phyloP scores from a whole-genome alignment of 2,113 vertebrate genomes.

The Elephas maximus region DNA sequence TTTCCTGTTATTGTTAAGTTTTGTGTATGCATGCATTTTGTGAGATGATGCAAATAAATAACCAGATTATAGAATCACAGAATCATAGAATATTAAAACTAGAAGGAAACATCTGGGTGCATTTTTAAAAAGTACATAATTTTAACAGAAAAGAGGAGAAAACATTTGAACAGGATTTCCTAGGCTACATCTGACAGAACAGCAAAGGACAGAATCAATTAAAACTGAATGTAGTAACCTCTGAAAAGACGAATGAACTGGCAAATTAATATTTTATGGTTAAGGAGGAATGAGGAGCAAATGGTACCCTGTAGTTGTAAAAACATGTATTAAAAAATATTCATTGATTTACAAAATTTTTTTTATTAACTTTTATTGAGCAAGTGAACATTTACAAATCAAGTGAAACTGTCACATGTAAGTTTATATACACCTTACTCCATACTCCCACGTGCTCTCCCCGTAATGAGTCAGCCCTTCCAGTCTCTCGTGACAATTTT shows the following conservation, averaged over 20 bases:
- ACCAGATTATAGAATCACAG: background rate
- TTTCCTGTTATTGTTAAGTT: slow-evolving; percentile 20
- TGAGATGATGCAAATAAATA: background rate
- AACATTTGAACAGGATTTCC: background rate
- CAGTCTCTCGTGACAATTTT: too few species aligned
- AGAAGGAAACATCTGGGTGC: background rate
- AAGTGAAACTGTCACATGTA: too few species aligned
- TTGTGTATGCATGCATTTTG: background rate
- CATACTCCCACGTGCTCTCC: too few species aligned
- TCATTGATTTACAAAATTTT: background rate
- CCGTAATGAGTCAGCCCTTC: too few species aligned
- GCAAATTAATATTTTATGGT: background rate
- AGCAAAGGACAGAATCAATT: background rate
- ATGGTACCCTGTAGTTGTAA: background rate
- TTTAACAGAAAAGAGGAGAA: background rate
- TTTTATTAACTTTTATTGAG: background rate
- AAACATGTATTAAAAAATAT: background rate
- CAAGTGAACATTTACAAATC: too few species aligned
- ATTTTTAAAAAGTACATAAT: background rate
- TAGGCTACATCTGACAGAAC: background rate
- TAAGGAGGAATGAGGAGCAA: background rate
- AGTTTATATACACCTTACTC: too few species aligned
- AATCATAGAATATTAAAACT: background rate
- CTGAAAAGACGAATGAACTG: background rate
- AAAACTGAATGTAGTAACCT: background rate